Conservation (phyloP, 2,113 vertebrate species). For the Ictalurus furcatus region DNA sequence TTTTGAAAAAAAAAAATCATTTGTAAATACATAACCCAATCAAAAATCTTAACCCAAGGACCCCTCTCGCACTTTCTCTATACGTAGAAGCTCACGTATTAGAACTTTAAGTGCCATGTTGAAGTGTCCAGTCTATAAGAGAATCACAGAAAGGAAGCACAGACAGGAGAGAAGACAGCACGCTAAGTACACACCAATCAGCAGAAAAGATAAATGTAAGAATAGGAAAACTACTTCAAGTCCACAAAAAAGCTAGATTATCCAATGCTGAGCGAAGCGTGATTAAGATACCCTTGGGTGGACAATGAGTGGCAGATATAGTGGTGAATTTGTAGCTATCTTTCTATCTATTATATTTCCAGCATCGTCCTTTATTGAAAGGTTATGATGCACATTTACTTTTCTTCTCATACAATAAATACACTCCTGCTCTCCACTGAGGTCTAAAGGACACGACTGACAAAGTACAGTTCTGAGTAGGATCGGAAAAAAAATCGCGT, state of each 20-base stretch:
- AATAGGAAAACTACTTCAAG: conserved; percentile 63
- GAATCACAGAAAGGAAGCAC: not conserved
- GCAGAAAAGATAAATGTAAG: conserved; percentile 55
- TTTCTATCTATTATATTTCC: conserved; percentile 59
- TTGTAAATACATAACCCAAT: conserved; percentile 38
- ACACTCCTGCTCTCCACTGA: conserved; percentile 43
- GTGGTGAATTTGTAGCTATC: conserved; percentile 61
- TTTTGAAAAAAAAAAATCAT: not conserved
- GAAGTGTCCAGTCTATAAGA: conserved; percentile 47
- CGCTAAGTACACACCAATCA: conserved; percentile 60
- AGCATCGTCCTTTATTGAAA: conserved; percentile 63
- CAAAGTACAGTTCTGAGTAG: conserved; percentile 19
- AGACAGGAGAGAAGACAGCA: conserved; percentile 29
- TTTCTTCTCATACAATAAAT: conserved; percentile 60
- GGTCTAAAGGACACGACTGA: conserved; percentile 57
- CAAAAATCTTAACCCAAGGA: conserved; percentile 64
- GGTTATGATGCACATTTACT: conserved; percentile 68
- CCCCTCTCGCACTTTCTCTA: conserved; percentile 47
- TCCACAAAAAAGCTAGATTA: conserved; percentile 52
- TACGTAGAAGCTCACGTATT: conserved; percentile 45
- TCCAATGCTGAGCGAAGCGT: conserved; percentile 57
- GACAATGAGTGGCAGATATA: conserved; percentile 68
- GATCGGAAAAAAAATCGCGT: not conserved
- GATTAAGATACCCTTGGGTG: conserved; percentile 71
- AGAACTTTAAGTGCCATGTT: conserved; percentile 55